These are phyloP conservation scores for Theristicus caerulescens DNA, from an alignment of 2,113 vertebrate species.

Conservation along the genomic window DNA sequence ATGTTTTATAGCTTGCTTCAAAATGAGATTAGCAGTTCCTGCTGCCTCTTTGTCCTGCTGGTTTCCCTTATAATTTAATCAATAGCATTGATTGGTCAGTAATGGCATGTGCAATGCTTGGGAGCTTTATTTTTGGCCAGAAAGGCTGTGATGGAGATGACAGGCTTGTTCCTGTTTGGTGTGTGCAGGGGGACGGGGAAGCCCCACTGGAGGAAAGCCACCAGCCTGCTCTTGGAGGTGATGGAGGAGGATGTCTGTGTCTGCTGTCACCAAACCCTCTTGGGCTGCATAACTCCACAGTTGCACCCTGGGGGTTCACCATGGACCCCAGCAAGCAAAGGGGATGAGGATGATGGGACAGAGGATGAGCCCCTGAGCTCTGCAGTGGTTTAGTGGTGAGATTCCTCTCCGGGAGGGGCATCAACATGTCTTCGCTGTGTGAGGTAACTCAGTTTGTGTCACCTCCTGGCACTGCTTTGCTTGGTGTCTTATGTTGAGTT, in stretches of 20 bases:
- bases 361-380: not conserved
- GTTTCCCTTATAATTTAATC: conserved; percentile 3
- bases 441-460: not conserved
- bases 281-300: not conserved
- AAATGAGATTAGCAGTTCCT: conserved; percentile 4
- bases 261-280: not conserved
- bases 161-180: not conserved
- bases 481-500: not conserved
- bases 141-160: not conserved
- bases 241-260: no score
- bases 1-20: not conserved
- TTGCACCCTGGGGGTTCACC: not conserved
- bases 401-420: not conserved
- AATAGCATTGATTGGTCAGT: not conserved
- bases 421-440: rapidly evolving
- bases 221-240: not conserved
- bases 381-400: not conserved
- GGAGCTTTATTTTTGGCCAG: not conserved
- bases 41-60: not conserved
- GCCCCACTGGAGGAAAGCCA: not conserved
- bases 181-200: not conserved
- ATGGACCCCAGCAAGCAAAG: not conserved
- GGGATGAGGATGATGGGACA: not conserved
- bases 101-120: not conserved
- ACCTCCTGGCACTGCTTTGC: not conserved